Evolutionary conservation across 2,797 vertebrate genomes (phyloP), one percentile per base, ranked within the genome.

Genomic region (Ispidina lecontei): DNA sequence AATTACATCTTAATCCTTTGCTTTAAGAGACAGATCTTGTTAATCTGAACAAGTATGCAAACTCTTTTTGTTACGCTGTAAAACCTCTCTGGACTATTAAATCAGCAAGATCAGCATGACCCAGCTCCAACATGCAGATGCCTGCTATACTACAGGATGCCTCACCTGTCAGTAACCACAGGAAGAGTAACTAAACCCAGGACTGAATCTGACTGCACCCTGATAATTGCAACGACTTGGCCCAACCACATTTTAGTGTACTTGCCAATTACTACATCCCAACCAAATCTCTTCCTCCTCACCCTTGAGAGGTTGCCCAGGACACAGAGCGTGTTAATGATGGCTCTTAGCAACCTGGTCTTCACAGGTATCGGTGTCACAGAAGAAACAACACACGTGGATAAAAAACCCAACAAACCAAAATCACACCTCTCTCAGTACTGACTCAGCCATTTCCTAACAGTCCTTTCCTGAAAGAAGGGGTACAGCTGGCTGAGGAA

Each of bases 111-210:
- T 56, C 49, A n/a, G 25, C 21, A 78, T 60, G 90, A 90, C 52
- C 67, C 8, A 83, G 46, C 75, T 72, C 46, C 44, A 90, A 87
- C 41, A 68, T 7, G 14, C 64, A 56, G 35, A 52, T 0, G 6
- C 68, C 60, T 73, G 87, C 65, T 62, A 35, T 2, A 0, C 29
- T 33, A 47, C 59, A 49, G 74, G 43, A 74, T 41, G 75, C 12
- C 84, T 93, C 90, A 80, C 71, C 78, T 55, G 55, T 20, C 82
- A 86, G 73, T 18, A 92, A 91, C 70, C 60, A 84, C 82, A 81
- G 79, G 78, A 91, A 80, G 35, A 91, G 76, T 43, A 89, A 20
- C 60, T 28, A 78, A 87, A 55, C 55, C 55, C 15, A 64, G 46
- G 58, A 75, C 55, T 8, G 6, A 84, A 70, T 22, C 63, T n/a